A percentile compares a stretch with the other conserved stretches of the same genome.
Conservation (phyloP, 2,797 vertebrate genomes). For the Phataginus tricuspis region DNA sequence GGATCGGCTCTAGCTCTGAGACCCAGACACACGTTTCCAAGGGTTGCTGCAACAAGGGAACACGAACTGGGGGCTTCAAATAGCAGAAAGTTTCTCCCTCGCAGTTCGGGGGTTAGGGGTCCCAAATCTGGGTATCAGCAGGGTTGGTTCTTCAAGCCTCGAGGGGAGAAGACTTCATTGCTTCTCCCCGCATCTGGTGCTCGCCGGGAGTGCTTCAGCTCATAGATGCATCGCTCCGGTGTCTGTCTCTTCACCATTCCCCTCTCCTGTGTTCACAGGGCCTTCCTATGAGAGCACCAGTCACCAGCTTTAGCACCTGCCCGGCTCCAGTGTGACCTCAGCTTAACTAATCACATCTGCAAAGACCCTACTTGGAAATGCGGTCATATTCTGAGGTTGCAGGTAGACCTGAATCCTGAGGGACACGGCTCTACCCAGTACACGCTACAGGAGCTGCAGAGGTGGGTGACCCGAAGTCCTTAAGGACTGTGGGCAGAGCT, state of each 20-base stretch:
- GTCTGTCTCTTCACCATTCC: background rate
- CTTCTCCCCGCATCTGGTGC: background rate
- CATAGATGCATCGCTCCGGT: fast-evolving
- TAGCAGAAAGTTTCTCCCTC: background rate
- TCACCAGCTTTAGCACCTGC: background rate
- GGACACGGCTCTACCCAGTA: background rate
- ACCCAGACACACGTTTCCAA: background rate
- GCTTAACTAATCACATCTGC: background rate
- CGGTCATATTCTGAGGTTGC: background rate
- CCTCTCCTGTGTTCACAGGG: background rate
- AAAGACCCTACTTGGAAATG: background rate
- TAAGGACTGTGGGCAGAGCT: background rate
- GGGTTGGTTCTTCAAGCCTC: background rate
- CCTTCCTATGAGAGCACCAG: background rate
- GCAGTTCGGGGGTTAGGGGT: background rate
- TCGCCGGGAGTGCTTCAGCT: background rate
- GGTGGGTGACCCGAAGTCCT: background rate
- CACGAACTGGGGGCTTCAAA: background rate
- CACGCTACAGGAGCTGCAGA: background rate
- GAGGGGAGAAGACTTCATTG: background rate
- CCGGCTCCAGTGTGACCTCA: background rate
- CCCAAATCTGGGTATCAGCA: background rate
- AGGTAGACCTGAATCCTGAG: background rate
- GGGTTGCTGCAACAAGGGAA: background rate
- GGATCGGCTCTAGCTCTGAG: background rate